These are phyloP conservation scores for Lepisosteus osseus DNA, from an alignment of 2,113 vertebrate genomes.

Conservation along the genomic window DNA sequence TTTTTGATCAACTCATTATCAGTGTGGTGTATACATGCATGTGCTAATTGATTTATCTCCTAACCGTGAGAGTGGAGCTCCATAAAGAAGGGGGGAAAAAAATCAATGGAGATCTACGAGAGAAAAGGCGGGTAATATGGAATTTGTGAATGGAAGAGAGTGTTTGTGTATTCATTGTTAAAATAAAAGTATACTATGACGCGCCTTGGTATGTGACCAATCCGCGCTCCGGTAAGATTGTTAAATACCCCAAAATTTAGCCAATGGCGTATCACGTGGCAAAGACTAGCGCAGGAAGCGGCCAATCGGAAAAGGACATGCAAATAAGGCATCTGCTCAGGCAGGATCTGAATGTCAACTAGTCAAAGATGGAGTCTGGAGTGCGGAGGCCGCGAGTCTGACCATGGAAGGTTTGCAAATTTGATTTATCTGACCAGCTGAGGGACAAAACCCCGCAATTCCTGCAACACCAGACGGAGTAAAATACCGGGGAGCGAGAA, in stretches of 20 bases:
- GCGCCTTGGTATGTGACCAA: conserved; percentile 57
- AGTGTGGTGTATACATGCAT: conserved; percentile 6
- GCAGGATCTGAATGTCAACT: conserved; percentile 92
- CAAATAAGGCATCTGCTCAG: conserved; percentile 82
- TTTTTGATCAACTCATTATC: neutral
- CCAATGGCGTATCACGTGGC: conserved; percentile 66
- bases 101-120: conserved; percentile 55
- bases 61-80: conserved; percentile 43
- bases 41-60: conserved; percentile 50
- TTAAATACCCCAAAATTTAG: conserved; percentile 60
- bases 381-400: conserved; percentile 78
- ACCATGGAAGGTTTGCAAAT: conserved; percentile 58
- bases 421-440: conserved; percentile 29
- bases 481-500: conserved; percentile 21
- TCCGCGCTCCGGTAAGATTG: conserved; percentile 58
- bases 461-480: conserved; percentile 31
- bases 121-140: conserved; percentile 66
- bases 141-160: conserved; percentile 87
- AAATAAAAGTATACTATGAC: conserved; percentile 79
- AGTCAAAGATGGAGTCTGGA: conserved; percentile 94
- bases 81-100: conserved; percentile 40
- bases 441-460: conserved; percentile 18
- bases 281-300: conserved; percentile 66
- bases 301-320: conserved; percentile 74
- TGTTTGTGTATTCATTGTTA: conserved; percentile 89